Conservation (phyloP, 2,888 invertebrate species). For the Frankliniella fusca region DNA sequence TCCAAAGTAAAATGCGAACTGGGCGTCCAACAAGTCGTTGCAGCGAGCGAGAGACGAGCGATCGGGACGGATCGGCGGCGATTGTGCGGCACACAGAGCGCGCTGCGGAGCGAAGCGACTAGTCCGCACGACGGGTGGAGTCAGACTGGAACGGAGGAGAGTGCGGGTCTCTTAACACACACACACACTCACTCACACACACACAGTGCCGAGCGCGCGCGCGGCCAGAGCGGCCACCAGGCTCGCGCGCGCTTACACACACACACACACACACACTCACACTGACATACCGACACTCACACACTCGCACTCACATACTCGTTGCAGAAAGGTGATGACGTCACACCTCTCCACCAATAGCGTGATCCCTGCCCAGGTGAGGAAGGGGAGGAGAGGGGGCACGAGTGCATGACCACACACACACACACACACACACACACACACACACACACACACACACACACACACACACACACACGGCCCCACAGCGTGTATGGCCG, state of each 20-base stretch:
- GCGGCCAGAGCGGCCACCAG: neutral
- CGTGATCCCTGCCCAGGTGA: neutral
- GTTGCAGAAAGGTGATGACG: slow-evolving; percentile 22
- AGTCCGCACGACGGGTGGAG: neutral
- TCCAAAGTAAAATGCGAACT: neutral
- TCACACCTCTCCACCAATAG: slow-evolving; percentile 13
- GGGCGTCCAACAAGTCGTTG: no score
- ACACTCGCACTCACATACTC: slow-evolving; percentile 1
- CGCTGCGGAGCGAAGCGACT: neutral
- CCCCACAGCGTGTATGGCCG: no score
- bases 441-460: neutral
- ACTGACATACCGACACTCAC: no score
- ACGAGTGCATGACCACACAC: slow-evolving; percentile 14
- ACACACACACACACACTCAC: neutral
- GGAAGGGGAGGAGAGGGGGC: neutral
- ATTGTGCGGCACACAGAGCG: neutral
- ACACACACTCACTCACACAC: neutral
- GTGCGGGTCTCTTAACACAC: slow-evolving; percentile 24
- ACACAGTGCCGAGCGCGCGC: neutral
- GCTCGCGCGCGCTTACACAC: neutral
- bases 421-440: slow-evolving; percentile 14
- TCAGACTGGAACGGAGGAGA: slow-evolving; percentile 6
- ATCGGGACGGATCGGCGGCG: neutral
- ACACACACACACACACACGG: neutral
- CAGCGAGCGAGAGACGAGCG: neutral